These are phyloP conservation scores for Rhyacophila brunnea DNA, from an alignment of 1,140 invertebrate species.

Conservation along the genomic window DNA sequence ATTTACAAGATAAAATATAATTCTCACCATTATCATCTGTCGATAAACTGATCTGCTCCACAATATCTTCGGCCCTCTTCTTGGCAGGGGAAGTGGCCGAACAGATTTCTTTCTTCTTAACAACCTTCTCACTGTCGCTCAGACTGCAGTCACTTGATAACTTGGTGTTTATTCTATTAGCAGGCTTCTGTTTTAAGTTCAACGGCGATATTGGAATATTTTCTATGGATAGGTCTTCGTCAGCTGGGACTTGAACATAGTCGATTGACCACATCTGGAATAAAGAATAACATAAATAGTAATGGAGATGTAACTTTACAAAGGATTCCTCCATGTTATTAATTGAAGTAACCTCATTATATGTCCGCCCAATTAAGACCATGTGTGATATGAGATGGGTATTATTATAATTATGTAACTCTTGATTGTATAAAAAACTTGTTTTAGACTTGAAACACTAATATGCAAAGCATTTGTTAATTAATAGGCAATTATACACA, in stretches of 20 bases:
- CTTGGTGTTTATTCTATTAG: conserved; percentile 15
- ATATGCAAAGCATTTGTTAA: too few species aligned
- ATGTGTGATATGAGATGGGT: too few species aligned
- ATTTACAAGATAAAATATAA: too few species aligned
- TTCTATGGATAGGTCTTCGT: conserved; percentile 37
- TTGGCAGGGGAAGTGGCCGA: conserved; percentile 37
- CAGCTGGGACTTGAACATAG: conserved; percentile 84
- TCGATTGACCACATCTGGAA: conserved; percentile 94
- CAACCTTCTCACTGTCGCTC: conserved; percentile 27
- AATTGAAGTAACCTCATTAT: too few species aligned
- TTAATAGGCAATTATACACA: too few species aligned
- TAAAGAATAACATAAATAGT: conserved; percentile 17
- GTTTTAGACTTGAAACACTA: too few species aligned
- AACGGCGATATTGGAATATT: conserved; percentile 20
- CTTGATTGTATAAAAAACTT: too few species aligned
- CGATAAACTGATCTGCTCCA: conserved; percentile 80
- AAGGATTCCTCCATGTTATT: too few species aligned
- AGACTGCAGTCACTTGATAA: conserved; percentile 30
- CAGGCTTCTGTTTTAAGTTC: conserved; percentile 21
- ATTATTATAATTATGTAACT: too few species aligned
- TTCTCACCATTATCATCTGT: conserved; percentile 59
- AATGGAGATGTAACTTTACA: too few species aligned
- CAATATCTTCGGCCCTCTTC: conserved; percentile 64
- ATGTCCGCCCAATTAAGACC: too few species aligned
- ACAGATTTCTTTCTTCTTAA: conserved; percentile 14